phyloP scores from a whole-genome alignment of 2,888 invertebrate genomes.

The Dicyrtoma fusca region DNA sequence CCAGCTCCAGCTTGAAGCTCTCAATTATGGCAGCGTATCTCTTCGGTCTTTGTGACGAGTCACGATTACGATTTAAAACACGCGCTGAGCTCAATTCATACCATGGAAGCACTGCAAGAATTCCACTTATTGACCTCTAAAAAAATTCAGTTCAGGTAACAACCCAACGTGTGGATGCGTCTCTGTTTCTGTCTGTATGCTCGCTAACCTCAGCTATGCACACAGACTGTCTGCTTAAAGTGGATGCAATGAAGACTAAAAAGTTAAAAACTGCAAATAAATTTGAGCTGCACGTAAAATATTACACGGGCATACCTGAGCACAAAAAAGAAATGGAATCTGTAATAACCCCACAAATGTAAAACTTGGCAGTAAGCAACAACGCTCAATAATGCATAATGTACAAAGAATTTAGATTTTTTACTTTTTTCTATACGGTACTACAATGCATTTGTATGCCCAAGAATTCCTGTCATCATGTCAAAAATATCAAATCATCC shows the following conservation, averaged over 20 bases:
- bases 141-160: background rate
- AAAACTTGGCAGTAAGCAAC: background rate
- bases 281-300: conserved; percentile 24
- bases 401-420: too few species aligned
- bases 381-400: background rate
- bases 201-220: too few species aligned
- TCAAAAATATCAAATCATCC: too few species aligned
- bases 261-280: background rate
- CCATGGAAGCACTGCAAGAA: background rate
- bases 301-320: conserved; percentile 12
- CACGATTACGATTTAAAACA: conserved; percentile 30
- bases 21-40: conserved; percentile 3
- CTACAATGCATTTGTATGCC: too few species aligned
- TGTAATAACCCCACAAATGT: background rate
- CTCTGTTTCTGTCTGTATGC: background rate
- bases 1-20: background rate
- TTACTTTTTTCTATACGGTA: background rate
- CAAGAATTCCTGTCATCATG: too few species aligned
- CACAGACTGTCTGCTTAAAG: background rate
- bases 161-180: background rate
- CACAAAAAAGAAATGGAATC: conserved; percentile 3
- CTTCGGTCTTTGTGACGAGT: conserved; percentile 25
- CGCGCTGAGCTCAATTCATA: conserved; percentile 18
- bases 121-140: conserved; percentile 2
- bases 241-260: conserved; percentile 11